phyloP scores from a whole-genome alignment of 2,888 invertebrate genomes.

The Lochmaea capreae region DNA sequence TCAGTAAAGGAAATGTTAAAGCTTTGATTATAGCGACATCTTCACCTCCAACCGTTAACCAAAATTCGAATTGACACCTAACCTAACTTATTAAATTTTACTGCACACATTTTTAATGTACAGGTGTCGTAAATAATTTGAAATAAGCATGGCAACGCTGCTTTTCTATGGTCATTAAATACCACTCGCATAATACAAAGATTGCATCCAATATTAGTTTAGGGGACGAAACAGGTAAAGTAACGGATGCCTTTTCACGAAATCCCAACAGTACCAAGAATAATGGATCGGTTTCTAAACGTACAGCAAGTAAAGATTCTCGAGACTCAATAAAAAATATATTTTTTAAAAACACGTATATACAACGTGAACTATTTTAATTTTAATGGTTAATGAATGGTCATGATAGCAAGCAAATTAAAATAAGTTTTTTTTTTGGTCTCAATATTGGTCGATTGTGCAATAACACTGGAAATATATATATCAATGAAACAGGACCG shows the following conservation, averaged over 20 bases:
- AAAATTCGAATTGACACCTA: too few relatives aligned
- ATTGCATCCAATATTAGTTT: slow-evolving; percentile 19
- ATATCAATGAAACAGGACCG: background rate
- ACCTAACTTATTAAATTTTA: too few relatives aligned
- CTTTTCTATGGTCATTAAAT: slow-evolving; percentile 21
- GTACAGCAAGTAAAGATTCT: background rate
- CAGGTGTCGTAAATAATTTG: too few relatives aligned
- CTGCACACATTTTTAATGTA: too few relatives aligned
- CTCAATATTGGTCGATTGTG: background rate
- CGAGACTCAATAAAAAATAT: background rate
- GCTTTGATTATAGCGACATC: too few relatives aligned
- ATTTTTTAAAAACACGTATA: background rate
- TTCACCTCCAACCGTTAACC: too few relatives aligned
- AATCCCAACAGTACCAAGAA: background rate
- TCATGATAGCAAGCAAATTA: background rate
- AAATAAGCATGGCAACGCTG: slow-evolving; percentile 11
- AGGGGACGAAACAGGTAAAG: slow-evolving; percentile 22
- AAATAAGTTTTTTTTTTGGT: background rate
- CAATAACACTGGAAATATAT: background rate
- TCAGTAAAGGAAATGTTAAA: too few relatives aligned
- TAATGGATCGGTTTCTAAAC: background rate
- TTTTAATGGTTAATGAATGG: slow-evolving; percentile 3
- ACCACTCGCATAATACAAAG: slow-evolving; percentile 11
- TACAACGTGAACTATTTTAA: background rate
- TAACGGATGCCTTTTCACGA: slow-evolving; percentile 19